Conservation (phyloP, 2,113 vertebrate genomes). For the Bubo scandiacus region DNA sequence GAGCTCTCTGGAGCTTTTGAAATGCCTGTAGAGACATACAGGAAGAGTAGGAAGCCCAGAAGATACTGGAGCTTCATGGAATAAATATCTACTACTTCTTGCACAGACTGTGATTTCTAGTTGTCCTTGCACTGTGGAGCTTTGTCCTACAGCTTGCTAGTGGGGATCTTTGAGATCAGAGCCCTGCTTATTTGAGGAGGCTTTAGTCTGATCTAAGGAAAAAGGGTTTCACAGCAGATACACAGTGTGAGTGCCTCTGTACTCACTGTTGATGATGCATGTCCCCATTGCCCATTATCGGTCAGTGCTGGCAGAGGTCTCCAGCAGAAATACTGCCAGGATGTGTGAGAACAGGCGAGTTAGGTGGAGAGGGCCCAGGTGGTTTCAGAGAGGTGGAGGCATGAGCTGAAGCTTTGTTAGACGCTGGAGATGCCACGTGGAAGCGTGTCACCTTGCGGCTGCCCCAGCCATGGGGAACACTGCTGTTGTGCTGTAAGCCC, state of each 20-base stretch:
- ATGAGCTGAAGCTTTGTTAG: neutral
- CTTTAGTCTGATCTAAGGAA: neutral
- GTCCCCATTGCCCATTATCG: neutral
- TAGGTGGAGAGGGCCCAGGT: neutral
- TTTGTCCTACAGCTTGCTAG: neutral
- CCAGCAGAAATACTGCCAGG: neutral
- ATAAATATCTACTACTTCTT: neutral
- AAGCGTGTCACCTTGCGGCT: accelerated
- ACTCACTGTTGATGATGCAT: neutral
- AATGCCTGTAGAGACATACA: neutral
- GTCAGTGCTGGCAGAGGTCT: neutral
- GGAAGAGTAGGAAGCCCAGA: neutral
- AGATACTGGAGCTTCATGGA: neutral
- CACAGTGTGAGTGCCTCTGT: neutral
- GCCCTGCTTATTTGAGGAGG: neutral
- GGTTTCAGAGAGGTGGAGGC: neutral
- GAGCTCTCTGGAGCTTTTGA: neutral
- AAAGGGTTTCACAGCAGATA: neutral
- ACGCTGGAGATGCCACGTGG: accelerated
- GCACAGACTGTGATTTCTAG: neutral
- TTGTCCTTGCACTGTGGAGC: neutral
- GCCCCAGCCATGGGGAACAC: neutral
- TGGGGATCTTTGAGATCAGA: neutral
- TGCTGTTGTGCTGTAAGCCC: neutral
- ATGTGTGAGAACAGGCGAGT: neutral